Percentiles rank a stretch among this genome's conserved stretches.
Conservation (phyloP, 2,113 vertebrate species). For the Myrmecophaga tridactyla region DNA sequence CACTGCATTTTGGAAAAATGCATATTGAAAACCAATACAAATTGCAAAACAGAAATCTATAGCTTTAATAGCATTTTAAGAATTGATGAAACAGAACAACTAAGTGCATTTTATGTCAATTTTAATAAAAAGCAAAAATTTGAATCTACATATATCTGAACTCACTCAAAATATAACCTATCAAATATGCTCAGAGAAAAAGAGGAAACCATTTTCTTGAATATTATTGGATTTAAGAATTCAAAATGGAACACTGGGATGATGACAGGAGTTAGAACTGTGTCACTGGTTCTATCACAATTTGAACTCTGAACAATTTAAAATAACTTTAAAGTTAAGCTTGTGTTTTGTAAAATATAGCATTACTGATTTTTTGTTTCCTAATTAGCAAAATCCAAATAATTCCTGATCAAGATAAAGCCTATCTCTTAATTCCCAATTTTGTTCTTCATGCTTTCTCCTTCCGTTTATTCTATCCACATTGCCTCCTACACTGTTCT, state of each 20-base stretch:
- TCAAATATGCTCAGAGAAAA: not conserved
- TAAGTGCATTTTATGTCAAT: not conserved
- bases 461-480: not conserved
- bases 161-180: not conserved
- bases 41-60: too few species aligned
- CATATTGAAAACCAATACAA: too few species aligned
- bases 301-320: not conserved
- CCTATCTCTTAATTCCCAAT: not conserved
- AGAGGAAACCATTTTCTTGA: too few species aligned
- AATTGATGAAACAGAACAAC: not conserved
- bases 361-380: not conserved
- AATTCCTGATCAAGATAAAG: not conserved
- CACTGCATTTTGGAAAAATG: too few species aligned
- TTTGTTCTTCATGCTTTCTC: not conserved
- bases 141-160: not conserved
- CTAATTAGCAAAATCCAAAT: not conserved
- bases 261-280: not conserved
- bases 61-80: too few species aligned
- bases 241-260: not conserved
- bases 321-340: not conserved
- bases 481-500: not conserved
- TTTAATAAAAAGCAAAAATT: not conserved
- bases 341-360: not conserved
- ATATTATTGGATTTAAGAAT: not conserved
- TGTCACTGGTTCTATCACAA: not conserved